Evolutionary conservation across 1,140 invertebrate genomes (phyloP), one percentile per base, ranked within the genome.

Genomic region (Pseudomyrmex concolor): DNA sequence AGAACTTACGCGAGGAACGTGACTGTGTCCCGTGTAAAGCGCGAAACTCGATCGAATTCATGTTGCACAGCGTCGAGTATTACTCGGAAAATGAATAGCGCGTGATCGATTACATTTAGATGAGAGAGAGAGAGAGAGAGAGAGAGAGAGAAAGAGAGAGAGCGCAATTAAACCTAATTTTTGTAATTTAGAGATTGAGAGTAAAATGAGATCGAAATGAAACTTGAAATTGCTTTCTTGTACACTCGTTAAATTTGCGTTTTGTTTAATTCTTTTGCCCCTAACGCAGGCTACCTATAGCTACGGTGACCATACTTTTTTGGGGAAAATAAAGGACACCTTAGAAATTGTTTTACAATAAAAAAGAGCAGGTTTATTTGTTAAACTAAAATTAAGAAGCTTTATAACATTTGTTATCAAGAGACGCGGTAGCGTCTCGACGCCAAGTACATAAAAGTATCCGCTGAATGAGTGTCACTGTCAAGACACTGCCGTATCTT

Each of bases 1-100:
- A 54, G 5, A 34, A 80, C 66, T 80, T 80, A 71, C 25, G 66
- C 76, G 66, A 55, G 43, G 22, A 59, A 80, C 66, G 76, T 80
- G 76, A 80, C 76, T 78, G 54, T 54, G 43, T 13, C 12, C 34
- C 50, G 72, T 45, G 25, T 17, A 17, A 17, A 22, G 34, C 45
- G 50, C 51, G 19, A 59, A 70, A 78, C 51, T 68, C 76, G 43
- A 48, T 80, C 66, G 67, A 67, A 67, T 66, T 66, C 48, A 22
- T 76, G 73, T 78, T 68, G 34, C 51, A 59, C 66, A 10, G 19
- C 63, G 13, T 22, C 13, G 34, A 22, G 43, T 54, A 57, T 45
- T 22, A 7, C 43, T 8, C 13, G 34, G 43, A 70, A 80, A 80
- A 71, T 80, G 70, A 68, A 80, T 60, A 71, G 51, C 76, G 54